Evolutionary conservation across 2,113 vertebrate genomes (phyloP).

Genomic region (Proterorhinus semilunaris): DNA sequence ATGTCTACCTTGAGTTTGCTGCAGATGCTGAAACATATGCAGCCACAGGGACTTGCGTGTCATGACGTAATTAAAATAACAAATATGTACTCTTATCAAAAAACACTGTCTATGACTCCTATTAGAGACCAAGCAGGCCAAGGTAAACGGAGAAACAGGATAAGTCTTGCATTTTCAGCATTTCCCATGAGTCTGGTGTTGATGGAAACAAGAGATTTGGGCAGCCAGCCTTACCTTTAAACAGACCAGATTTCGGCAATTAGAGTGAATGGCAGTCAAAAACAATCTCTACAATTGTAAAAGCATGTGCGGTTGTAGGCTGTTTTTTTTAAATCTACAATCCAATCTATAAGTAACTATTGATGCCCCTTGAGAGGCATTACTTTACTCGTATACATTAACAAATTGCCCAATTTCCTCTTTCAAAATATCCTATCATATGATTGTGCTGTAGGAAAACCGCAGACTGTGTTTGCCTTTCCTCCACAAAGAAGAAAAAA

Average conservation of each 20-base stretch:
- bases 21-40: not conserved
- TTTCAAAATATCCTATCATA: constrained; percentile 16
- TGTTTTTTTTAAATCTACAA: constrained; percentile 10
- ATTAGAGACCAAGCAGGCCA: not conserved
- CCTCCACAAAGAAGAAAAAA: constrained; percentile 21
- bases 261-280: not conserved
- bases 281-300: constrained; percentile 7
- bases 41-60: not conserved
- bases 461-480: constrained; percentile 19
- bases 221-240: not conserved
- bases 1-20: not conserved
- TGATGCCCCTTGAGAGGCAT: constrained; percentile 39
- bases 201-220: not conserved
- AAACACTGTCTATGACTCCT: constrained; percentile 5
- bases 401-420: constrained; percentile 50
- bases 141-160: constrained; percentile 6
- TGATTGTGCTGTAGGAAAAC: constrained; percentile 18
- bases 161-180: constrained; percentile 6
- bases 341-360: constrained; percentile 45
- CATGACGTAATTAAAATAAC: constrained; percentile 3
- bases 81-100: constrained; percentile 2
- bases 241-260: not conserved
- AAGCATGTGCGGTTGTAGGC: constrained; percentile 16
- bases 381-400: constrained; percentile 43
- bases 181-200: constrained; percentile 11